Conservation (phyloP, 37 sponge, comb jelly and placozoan species). For the Oopsacas minuta region DNA sequence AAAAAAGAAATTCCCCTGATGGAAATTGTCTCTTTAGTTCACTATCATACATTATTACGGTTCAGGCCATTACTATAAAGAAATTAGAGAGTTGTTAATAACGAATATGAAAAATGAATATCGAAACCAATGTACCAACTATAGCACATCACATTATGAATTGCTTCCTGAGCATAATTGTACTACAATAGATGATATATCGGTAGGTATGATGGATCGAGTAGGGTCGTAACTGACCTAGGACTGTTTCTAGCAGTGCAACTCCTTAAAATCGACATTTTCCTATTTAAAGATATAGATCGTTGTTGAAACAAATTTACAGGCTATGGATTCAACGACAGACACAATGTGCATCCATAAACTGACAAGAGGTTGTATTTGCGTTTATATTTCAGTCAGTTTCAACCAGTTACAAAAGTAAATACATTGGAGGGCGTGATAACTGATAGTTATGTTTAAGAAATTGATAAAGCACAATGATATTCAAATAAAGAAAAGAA, state of each 20-base stretch:
- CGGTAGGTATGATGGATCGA: not conserved
- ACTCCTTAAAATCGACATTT: not conserved
- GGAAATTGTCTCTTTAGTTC: conserved; percentile 8
- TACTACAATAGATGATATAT: not conserved
- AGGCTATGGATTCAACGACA: not conserved
- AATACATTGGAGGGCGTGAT: too few species aligned
- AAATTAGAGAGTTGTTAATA: not conserved
- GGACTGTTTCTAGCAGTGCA: not conserved
- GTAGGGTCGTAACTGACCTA: not conserved
- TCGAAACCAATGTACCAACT: not conserved
- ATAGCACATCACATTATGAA: not conserved
- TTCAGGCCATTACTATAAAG: not conserved
- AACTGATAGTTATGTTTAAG: too few species aligned
- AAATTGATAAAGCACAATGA: too few species aligned
- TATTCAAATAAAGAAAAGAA: too few species aligned
- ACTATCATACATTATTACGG: conserved; percentile 3
- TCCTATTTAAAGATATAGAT: not conserved
- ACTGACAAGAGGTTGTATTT: too few species aligned
- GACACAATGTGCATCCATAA: too few species aligned
- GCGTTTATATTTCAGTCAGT: too few species aligned
- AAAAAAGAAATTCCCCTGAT: not conserved
- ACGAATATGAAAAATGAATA: not conserved
- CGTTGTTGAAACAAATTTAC: not conserved
- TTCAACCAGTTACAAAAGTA: too few species aligned
- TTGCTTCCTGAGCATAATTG: not conserved